These are phyloP conservation scores for Tuta absoluta DNA, from an alignment of 2,888 invertebrate genomes.

Conservation along the genomic window DNA sequence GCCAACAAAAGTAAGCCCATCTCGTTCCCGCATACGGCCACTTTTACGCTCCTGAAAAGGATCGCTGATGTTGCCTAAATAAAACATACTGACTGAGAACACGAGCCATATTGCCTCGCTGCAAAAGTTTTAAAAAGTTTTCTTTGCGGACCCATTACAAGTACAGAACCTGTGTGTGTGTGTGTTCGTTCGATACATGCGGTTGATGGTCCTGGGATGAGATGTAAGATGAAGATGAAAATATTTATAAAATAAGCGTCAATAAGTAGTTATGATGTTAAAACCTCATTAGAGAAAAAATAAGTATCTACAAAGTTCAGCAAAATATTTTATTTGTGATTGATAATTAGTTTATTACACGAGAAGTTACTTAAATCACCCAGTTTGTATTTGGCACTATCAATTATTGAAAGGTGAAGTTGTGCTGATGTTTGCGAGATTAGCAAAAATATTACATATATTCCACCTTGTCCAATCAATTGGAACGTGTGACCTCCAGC, in stretches of 20 bases:
- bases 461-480: conserved; percentile 32
- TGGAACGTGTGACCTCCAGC: conserved; percentile 63
- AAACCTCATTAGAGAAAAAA: neutral
- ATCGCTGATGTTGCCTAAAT: conserved; percentile 74
- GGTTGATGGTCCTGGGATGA: conserved; percentile 62
- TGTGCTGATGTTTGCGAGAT: neutral
- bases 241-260: neutral
- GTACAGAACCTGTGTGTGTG: conserved; percentile 71
- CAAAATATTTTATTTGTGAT: too few relatives aligned
- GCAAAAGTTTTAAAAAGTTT: conserved; percentile 82
- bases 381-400: too few relatives aligned
- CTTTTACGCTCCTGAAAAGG: conserved; percentile 55
- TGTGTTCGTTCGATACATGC: conserved; percentile 63
- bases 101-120: conserved; percentile 82
- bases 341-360: too few relatives aligned
- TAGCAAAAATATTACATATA: neutral
- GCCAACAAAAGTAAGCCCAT: conserved; percentile 54
- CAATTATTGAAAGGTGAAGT: neutral
- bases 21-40: conserved; percentile 49
- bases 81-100: conserved; percentile 80
- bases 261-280: neutral
- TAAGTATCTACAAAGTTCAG: neutral
- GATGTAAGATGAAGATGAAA: conserved; percentile 26
- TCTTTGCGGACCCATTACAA: conserved; percentile 82
- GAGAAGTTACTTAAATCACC: too few relatives aligned